phyloP scores from a whole-genome alignment of 1,140 invertebrate species.

The Drosophila malerkotliana region DNA sequence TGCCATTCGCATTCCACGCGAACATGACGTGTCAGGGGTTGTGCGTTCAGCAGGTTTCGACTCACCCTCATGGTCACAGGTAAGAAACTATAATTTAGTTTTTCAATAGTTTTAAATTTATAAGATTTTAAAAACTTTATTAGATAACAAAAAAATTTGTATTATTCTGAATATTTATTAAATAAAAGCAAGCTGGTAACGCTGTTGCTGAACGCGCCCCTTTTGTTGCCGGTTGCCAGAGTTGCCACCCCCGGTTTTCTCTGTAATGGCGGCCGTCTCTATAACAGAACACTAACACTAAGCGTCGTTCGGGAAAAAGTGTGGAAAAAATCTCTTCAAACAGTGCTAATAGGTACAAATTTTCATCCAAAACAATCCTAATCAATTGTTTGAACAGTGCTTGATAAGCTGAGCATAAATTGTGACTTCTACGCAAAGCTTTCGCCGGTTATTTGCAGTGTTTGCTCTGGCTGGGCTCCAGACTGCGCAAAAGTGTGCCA shows the following conservation, averaged over 20 bases:
- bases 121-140: too few relatives aligned
- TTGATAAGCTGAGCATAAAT: not conserved
- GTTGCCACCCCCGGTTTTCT: constrained; percentile 59
- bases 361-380: constrained; percentile 13
- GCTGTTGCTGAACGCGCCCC: constrained; percentile 48
- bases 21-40: constrained; percentile 75
- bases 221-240: constrained; percentile 48
- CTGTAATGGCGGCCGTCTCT: constrained; percentile 71
- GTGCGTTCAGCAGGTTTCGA: constrained; percentile 47
- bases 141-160: not conserved
- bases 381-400: not conserved
- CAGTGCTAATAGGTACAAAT: constrained; percentile 71
- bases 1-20: constrained; percentile 58
- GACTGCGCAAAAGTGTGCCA: constrained; percentile 43
- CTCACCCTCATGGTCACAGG: not conserved
- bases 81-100: not conserved
- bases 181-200: not conserved
- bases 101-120: not conserved
- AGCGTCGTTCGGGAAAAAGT: constrained; percentile 68
- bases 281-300: constrained; percentile 4
- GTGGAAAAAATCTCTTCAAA: constrained; percentile 67
- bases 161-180: not conserved
- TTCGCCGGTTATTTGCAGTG: not conserved
- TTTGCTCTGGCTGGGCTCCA: constrained; percentile 4
- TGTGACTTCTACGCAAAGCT: not conserved